Conservation (phyloP, 2,888 invertebrate genomes). For the Amphiduros pacificus region DNA sequence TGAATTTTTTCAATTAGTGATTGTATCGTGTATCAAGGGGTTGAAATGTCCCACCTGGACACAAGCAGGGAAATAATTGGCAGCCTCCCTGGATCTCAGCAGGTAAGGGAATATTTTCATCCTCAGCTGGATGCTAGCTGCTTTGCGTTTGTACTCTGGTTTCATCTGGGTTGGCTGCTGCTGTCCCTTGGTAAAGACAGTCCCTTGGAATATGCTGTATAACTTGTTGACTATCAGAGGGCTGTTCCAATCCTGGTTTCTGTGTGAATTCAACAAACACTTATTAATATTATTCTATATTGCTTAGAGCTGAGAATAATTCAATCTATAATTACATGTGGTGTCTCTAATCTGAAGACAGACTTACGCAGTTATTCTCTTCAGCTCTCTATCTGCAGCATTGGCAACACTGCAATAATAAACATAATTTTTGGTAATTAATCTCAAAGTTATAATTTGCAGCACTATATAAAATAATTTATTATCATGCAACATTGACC, state of each 20-base stretch:
- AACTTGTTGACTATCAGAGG: constrained; percentile 72
- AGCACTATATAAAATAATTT: no score
- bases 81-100: constrained; percentile 64
- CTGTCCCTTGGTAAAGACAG: constrained; percentile 63
- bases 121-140: constrained; percentile 81
- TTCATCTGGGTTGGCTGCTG: constrained; percentile 13
- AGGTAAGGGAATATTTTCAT: constrained; percentile 84
- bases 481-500: no score
- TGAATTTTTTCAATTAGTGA: no score
- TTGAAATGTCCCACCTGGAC: constrained; percentile 71
- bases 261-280: constrained; percentile 53
- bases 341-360: background rate
- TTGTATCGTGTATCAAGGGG: no score
- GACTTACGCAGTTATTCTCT: constrained; percentile 61
- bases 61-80: constrained; percentile 68
- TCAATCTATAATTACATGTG: background rate
- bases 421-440: background rate
- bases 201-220: constrained; percentile 79
- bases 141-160: constrained; percentile 72
- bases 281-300: background rate
- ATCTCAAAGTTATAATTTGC: no score
- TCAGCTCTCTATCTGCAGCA: constrained; percentile 81
- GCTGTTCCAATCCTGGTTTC: constrained; percentile 78
- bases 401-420: constrained; percentile 74
- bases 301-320: background rate